A percentile compares a stretch with the other conserved stretches of the same genome.
phyloP scores from a whole-genome alignment of 1,140 invertebrate genomes.

The Drosophila albomicans region DNA sequence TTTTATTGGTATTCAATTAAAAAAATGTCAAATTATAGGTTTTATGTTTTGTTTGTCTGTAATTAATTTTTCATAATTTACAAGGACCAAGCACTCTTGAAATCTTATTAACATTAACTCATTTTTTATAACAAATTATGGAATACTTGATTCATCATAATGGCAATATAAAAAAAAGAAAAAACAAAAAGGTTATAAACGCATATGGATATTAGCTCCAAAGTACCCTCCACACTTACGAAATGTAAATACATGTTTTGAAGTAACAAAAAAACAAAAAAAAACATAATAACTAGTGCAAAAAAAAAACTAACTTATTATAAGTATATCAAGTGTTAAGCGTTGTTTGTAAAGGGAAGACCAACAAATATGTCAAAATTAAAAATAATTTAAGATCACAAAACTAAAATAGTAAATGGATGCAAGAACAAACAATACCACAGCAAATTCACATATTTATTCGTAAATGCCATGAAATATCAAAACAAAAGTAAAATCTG shows the following conservation, averaged over 20 bases:
- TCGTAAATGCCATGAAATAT: slow-evolving; percentile 43
- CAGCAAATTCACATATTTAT: neutral
- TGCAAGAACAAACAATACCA: slow-evolving; percentile 13
- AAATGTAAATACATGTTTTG: slow-evolving; percentile 69
- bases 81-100: slow-evolving; percentile 69
- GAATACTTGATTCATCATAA: slow-evolving; percentile 1
- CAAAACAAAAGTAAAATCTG: slow-evolving; percentile 35
- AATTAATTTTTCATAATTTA: slow-evolving; percentile 63
- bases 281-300: slow-evolving; percentile 2
- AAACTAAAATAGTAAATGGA: slow-evolving; percentile 2
- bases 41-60: slow-evolving; percentile 30
- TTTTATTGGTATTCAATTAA: neutral
- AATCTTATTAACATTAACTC: slow-evolving; percentile 37
- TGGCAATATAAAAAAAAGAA: neutral
- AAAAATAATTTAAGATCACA: slow-evolving; percentile 2
- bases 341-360: slow-evolving; percentile 58
- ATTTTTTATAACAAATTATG: slow-evolving; percentile 59
- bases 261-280: slow-evolving; percentile 33
- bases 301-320: slow-evolving; percentile 32
- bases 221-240: slow-evolving; percentile 63
- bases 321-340: slow-evolving; percentile 67
- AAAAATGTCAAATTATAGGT: slow-evolving; percentile 24
- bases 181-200: slow-evolving; percentile 13
- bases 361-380: slow-evolving; percentile 15
- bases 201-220: slow-evolving; percentile 52